Evolutionary conservation across 1,140 invertebrate genomes (phyloP).

Genomic region (Grapholita molesta): DNA sequence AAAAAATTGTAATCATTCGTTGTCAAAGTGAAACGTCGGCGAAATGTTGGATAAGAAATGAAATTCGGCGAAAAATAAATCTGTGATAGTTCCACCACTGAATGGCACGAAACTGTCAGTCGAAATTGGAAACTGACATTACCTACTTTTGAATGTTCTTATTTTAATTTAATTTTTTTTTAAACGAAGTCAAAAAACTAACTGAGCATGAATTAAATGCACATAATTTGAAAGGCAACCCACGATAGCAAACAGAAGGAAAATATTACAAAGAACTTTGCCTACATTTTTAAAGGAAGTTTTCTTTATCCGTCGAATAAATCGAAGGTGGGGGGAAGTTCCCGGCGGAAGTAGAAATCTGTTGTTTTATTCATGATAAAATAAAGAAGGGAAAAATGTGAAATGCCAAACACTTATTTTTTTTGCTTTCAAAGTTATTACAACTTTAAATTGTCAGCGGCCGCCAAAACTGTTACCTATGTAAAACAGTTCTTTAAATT

Average conservation of each 20-base stretch:
- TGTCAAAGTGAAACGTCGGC: too few relatives aligned
- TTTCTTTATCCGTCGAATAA: slow-evolving; percentile 76
- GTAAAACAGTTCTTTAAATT: slow-evolving; percentile 22
- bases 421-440: slow-evolving; percentile 9
- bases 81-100: too few relatives aligned
- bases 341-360: slow-evolving; percentile 68
- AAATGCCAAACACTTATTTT: slow-evolving; percentile 48
- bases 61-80: too few relatives aligned
- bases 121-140: too few relatives aligned
- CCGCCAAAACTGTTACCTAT: slow-evolving; percentile 13
- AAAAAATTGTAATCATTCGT: too few relatives aligned
- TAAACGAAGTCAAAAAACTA: slow-evolving; percentile 38
- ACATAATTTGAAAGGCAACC: slow-evolving; percentile 61
- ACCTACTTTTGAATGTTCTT: too few relatives aligned
- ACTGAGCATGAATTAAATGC: slow-evolving; percentile 67
- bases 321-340: slow-evolving; percentile 75
- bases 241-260: slow-evolving; percentile 66
- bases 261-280: slow-evolving; percentile 75
- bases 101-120: too few relatives aligned
- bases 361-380: slow-evolving; percentile 78
- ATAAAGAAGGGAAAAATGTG: slow-evolving; percentile 71
- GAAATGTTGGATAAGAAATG: neutral
- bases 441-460: slow-evolving; percentile 16
- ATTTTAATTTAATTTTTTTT: slow-evolving; percentile 33
- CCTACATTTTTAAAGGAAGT: slow-evolving; percentile 75